phyloP scores from a whole-genome alignment of 2,113 vertebrate species.

The Sprattus sprattus region DNA sequence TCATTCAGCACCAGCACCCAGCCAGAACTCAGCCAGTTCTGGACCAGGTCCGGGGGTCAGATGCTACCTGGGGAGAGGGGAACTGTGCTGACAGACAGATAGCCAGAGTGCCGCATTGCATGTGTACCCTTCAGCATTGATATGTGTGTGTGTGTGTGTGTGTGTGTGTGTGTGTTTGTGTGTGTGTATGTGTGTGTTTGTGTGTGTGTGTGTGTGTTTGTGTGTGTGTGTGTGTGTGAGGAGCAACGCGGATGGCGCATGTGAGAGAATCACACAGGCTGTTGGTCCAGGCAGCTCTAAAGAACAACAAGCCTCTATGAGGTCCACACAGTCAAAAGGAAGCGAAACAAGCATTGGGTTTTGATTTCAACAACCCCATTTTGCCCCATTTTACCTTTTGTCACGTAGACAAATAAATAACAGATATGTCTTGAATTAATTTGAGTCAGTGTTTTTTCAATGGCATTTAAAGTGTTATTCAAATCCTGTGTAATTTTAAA shows the following conservation, averaged over 20 bases:
- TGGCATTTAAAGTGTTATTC: constrained; percentile 70
- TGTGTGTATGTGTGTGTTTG: constrained; percentile 48
- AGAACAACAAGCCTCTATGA: constrained; percentile 71
- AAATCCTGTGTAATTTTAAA: constrained; percentile 55
- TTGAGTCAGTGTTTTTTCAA: constrained; percentile 67
- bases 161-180: constrained; percentile 34
- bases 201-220: constrained; percentile 11
- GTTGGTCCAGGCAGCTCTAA: constrained; percentile 49
- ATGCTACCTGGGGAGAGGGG: too few species aligned
- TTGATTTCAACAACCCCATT: constrained; percentile 21
- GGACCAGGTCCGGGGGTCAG: too few species aligned
- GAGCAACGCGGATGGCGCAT: constrained; percentile 22
- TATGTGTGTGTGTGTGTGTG: constrained; percentile 23
- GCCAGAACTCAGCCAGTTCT: too few species aligned
- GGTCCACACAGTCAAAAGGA: constrained; percentile 53
- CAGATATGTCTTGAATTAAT: constrained; percentile 66
- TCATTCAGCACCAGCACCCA: too few species aligned
- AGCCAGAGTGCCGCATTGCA: too few species aligned
- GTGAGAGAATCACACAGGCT: constrained; percentile 42
- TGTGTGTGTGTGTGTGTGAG: constrained; percentile 43
- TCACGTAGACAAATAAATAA: constrained; percentile 54
- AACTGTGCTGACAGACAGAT: too few species aligned
- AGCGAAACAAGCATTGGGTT: neutral
- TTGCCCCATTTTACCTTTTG: constrained; percentile 28
- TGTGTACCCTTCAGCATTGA: too few species aligned